Evolutionary conservation across 1,140 invertebrate species (phyloP), one percentile per base, ranked within the genome.

Genomic region (Pseudomyrmex concolor): DNA sequence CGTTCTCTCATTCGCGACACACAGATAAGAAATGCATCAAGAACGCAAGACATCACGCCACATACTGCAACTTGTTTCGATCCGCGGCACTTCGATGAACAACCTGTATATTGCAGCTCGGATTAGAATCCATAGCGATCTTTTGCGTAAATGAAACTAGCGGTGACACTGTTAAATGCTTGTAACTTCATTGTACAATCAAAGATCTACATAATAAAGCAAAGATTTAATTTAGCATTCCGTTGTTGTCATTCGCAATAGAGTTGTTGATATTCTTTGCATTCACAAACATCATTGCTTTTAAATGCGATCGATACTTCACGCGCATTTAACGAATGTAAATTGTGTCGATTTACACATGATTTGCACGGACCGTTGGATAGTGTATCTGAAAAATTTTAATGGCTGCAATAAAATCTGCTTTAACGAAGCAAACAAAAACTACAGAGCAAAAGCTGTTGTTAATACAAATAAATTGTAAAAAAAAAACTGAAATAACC

Each of bases 331-430:
- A 59, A 55, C 63, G 50, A 86, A 85, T 86, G 83, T 68, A 81
- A 86, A 86, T 82, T 63, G 17, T 19, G 45, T 62, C 45, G 48
- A 70, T 70, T 71, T 70, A 48, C n/a, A n/a, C n/a, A 70, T 72
- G 51, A 89, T 89, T 88, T 89, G 57, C 84, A 89, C 81, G 57
- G 45, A 84, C 55, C 64, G 82, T 84, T 86, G 85, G 57, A 62
- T 77, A 10, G 22, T n/a, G 22, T 70, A 60, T 55, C 62, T 67
- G 63, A 57, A 63, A 68, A 89, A 77, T 85, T 25, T 25, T 25
- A 25, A 25, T 25, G 25, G 0, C 25, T 3, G 25, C 25, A 25
- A 4, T 25, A 25, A 25, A 25, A 25, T 25, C 25, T 25, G 22
- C 55, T 73, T 89, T 73, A 82, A 76, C 76, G 59, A 34, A 34